phyloP scores from a whole-genome alignment of 2,888 invertebrate genomes.

The Philonicus albiceps region DNA sequence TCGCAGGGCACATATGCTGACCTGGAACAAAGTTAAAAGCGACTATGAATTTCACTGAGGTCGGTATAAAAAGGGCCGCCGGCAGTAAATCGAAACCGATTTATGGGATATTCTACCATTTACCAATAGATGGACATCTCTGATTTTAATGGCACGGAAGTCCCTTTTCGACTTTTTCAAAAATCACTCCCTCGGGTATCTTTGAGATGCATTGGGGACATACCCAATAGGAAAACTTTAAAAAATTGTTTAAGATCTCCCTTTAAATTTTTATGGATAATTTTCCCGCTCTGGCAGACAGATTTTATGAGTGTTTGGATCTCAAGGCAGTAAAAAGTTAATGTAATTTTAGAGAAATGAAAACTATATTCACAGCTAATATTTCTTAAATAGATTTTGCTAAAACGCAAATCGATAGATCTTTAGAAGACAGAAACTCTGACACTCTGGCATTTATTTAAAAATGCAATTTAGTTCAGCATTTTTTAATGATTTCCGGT shows the following conservation, averaged over 20 bases:
- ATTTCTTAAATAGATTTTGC: background rate
- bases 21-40: constrained; percentile 56
- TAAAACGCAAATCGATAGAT: too few relatives aligned
- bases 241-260: background rate
- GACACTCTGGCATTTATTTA: too few relatives aligned
- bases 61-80: constrained; percentile 35
- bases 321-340: background rate
- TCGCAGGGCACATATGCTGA: constrained; percentile 88
- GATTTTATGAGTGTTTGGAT: background rate
- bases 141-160: constrained; percentile 23
- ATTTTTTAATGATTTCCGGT: too few relatives aligned
- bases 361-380: too few relatives aligned
- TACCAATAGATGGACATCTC: background rate
- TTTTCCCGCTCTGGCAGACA: background rate
- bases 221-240: background rate
- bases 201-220: background rate
- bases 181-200: background rate
- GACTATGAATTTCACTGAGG: constrained; percentile 52
- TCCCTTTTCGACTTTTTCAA: background rate
- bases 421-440: too few relatives aligned
- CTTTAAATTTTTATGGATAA: background rate
- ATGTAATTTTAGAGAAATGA: background rate
- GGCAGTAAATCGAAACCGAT: constrained; percentile 49
- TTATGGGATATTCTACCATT: constrained; percentile 17
- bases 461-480: too few relatives aligned